Evolutionary conservation across 2,797 vertebrate genomes (phyloP).

Genomic region (Muraenolepis orangiensis): DNA sequence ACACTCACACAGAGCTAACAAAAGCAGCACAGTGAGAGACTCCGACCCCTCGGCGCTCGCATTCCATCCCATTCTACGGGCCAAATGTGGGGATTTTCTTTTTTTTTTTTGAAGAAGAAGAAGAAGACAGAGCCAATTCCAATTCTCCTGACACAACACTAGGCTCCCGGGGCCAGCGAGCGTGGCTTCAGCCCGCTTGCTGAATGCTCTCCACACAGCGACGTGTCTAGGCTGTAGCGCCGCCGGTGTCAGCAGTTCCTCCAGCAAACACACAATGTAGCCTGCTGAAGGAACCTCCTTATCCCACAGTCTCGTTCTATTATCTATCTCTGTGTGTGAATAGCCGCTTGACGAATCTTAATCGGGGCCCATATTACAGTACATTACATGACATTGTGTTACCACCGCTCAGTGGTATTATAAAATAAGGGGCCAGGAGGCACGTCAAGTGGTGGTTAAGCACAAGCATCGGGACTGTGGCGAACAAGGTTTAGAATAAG

Average conservation of each 20-base stretch:
- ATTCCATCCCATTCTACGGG: slow-evolving; percentile 55
- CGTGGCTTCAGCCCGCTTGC: background rate
- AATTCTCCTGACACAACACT: background rate
- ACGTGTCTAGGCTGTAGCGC: too few species aligned
- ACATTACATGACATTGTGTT: background rate
- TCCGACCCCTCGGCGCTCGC: slow-evolving; percentile 31
- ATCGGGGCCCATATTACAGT: background rate
- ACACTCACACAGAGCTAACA: slow-evolving; percentile 1
- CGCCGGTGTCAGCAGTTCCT: too few species aligned
- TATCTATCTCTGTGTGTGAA: too few species aligned
- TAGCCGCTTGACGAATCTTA: background rate
- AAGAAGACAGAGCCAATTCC: background rate
- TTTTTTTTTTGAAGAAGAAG: too few species aligned
- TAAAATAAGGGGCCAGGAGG: background rate
- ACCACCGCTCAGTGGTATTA: background rate
- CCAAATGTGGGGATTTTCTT: slow-evolving; percentile 24
- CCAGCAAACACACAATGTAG: too few species aligned
- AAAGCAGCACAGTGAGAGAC: slow-evolving; percentile 40
- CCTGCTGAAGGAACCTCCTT: too few species aligned
- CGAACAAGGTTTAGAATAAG: background rate
- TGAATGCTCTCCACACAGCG: background rate
- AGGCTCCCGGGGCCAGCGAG: background rate
- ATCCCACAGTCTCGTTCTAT: too few species aligned
- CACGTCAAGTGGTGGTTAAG: background rate
- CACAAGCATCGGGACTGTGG: background rate